Evolutionary conservation across 2,797 vertebrate species (phyloP).

Genomic region (Acanthis flammea): DNA sequence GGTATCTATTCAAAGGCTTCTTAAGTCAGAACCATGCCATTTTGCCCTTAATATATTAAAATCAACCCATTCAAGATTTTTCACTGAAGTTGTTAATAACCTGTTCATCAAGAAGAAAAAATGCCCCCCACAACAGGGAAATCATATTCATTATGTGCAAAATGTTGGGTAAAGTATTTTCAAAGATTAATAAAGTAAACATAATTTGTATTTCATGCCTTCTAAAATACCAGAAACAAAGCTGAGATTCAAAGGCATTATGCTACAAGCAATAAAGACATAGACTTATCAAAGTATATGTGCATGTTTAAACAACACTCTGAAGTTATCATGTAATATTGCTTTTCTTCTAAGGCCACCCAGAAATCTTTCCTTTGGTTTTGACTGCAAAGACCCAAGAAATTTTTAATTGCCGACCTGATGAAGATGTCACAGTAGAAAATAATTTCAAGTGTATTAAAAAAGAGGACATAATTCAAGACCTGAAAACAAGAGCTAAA

Average conservation of each 20-base stretch:
- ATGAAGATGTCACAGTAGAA: constrained; percentile 85
- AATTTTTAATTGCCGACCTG: constrained; percentile 83
- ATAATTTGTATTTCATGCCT: background rate
- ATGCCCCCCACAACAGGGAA: background rate
- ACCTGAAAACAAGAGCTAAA: constrained; percentile 84
- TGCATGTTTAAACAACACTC: background rate
- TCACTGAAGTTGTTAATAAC: background rate
- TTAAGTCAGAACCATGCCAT: background rate
- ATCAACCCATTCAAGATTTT: background rate
- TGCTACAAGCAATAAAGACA: background rate
- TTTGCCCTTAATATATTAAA: background rate
- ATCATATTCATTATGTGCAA: background rate
- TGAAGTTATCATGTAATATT: background rate
- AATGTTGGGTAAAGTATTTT: background rate
- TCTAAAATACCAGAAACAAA: background rate
- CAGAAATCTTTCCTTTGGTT: constrained; percentile 87
- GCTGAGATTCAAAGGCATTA: background rate
- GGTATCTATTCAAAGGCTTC: background rate
- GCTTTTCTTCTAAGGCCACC: constrained; percentile 76
- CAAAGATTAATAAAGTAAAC: background rate
- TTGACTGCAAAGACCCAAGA: constrained; percentile 90
- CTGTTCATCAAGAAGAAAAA: background rate
- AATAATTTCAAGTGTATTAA: constrained; percentile 84
- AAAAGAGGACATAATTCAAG: constrained; percentile 87
- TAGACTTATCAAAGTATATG: background rate